These are phyloP conservation scores for Brenthis hecate DNA, from an alignment of 2,888 invertebrate genomes.

Conservation along the genomic window DNA sequence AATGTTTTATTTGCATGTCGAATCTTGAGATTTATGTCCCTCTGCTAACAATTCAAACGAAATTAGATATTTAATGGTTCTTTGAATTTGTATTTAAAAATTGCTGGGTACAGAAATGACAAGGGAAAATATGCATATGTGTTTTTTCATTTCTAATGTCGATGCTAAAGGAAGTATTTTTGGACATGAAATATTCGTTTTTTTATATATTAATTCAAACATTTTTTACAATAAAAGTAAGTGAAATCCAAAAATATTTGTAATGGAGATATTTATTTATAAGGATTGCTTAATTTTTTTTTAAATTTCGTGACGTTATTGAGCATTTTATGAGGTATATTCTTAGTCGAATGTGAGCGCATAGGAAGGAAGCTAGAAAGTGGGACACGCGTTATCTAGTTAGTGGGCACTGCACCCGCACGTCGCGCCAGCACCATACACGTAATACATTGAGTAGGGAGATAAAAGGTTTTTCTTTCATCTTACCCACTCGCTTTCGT, in stretches of 20 bases:
- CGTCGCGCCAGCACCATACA: conserved; percentile 25
- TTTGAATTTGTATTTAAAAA: conserved; percentile 11
- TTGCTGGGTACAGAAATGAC: neutral
- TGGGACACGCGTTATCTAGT: conserved; percentile 71
- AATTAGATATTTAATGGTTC: conserved; percentile 29
- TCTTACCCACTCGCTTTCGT: neutral
- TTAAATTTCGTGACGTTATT: neutral
- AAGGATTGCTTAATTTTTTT: too few relatives aligned
- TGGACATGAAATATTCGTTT: too few relatives aligned
- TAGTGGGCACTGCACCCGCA: conserved; percentile 63
- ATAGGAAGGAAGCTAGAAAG: conserved; percentile 71
- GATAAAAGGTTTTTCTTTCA: neutral
- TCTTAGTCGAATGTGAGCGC: conserved; percentile 32
- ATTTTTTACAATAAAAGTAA: too few relatives aligned
- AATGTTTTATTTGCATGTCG: conserved; percentile 22
- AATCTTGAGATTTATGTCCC: conserved; percentile 20
- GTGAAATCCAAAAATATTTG: too few relatives aligned
- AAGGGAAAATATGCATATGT: neutral
- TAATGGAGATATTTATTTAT: too few relatives aligned
- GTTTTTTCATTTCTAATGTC: too few relatives aligned
- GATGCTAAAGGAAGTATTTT: too few relatives aligned
- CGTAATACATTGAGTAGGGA: neutral
- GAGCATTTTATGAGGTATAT: conserved; percentile 27
- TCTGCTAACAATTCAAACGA: conserved; percentile 19
- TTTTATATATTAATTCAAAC: too few relatives aligned